phyloP scores from a whole-genome alignment of 2,113 vertebrate species.

The Pontoporia blainvillei region DNA sequence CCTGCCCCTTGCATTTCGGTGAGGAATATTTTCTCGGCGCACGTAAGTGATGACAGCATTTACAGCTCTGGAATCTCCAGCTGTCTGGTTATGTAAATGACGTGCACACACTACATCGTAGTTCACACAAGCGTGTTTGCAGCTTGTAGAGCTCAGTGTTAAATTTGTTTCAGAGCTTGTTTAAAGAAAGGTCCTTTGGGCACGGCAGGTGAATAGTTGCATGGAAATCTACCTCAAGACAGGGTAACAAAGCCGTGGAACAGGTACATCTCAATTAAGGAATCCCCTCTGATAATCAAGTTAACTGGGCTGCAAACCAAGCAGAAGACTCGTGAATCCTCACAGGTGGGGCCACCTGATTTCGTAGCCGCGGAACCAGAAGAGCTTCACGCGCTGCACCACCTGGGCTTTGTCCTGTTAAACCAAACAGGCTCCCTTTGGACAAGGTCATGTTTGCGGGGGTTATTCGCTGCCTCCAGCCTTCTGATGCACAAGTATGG shows the following conservation, averaged over 20 bases:
- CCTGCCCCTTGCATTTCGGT: not conserved
- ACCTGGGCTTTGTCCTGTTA: not conserved
- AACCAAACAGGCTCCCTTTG: not conserved
- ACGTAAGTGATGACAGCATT: constrained; percentile 1
- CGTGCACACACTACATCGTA: not conserved
- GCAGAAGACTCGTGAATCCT: not conserved
- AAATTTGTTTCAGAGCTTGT: constrained; percentile 40
- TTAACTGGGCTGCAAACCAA: not conserved
- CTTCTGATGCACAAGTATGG: not conserved
- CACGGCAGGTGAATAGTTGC: not conserved
- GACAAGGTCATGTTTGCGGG: not conserved
- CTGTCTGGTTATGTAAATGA: constrained; percentile 50
- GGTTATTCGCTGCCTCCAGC: not conserved
- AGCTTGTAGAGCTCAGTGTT: constrained; percentile 1
- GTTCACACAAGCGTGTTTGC: constrained; percentile 36
- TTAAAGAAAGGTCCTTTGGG: constrained; percentile 20
- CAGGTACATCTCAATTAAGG: not conserved
- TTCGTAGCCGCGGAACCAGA: not conserved
- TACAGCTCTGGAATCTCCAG: constrained; percentile 54
- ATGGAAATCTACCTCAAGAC: not conserved
- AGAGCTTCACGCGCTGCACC: not conserved
- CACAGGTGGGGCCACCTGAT: not conserved
- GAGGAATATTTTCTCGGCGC: not conserved
- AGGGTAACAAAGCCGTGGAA: not conserved
- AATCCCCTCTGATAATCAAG: not conserved